Evolutionary conservation across 2,113 vertebrate genomes (phyloP), one percentile per base, ranked within the genome.

Genomic region (Puntigrus tetrazona): DNA sequence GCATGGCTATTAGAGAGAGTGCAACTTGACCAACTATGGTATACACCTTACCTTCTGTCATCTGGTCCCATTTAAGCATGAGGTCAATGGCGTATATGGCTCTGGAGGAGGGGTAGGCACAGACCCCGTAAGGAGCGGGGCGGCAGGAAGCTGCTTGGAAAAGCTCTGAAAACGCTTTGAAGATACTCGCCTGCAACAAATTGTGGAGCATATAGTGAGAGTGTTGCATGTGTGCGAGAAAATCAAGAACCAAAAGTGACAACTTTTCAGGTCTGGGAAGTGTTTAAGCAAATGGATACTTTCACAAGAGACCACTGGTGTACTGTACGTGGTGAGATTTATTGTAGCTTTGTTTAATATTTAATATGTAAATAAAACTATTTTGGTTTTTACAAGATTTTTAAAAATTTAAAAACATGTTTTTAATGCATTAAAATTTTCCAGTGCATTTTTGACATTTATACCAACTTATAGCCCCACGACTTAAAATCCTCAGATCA

Each of bases 21-120:
- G n/a, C 43, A n/a, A 43, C 14, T 72, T 45, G 70, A 72, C 38
- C 5, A 7, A 3, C n/a, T 27, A 43, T 0, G 7, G 6, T 6
- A 14, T 45, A 4, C 96, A 98, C 98, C 97, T 38, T 96, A 98
- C 98, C 97, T 38, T 95, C 92, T 7, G 87, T 88, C 14, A 88
- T 78, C 0, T 86, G 86, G 25, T 93, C 94, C 98, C 98, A 99
- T 86, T 98, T 99, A 1, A 99, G 93, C 97, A 99, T 99, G 87
- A 99, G 90, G 89, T 99, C 98, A 2, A 97, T 85, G 0, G 97
- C 98, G 0, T 99, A 99, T 72, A 98, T 91, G 0, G 97, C 97
- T 73, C 97, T 93, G 22, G 98, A 99, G 0, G 96, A 96, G 0
- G 95, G 95, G 85, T 99, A 97, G 22, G 95, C 74, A 0, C 95